Conservation (phyloP, 1,140 invertebrate genomes). For the Lepidurus couesii region DNA sequence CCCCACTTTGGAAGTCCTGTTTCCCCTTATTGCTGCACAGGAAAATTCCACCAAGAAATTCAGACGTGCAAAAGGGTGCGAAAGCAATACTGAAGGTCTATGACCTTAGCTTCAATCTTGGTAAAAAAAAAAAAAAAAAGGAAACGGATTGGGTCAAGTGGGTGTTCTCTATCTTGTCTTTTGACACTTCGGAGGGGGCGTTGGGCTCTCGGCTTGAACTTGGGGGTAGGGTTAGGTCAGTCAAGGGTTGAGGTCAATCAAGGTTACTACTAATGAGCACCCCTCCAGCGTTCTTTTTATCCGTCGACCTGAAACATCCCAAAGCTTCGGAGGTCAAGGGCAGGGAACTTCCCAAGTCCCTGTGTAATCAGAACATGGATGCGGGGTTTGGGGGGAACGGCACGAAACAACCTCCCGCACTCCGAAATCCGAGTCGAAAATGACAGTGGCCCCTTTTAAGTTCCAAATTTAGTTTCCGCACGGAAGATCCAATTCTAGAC, state of each 20-base stretch:
- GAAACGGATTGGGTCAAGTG: not conserved
- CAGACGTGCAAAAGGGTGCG: not conserved
- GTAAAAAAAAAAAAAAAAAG: not conserved
- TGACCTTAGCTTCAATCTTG: not conserved
- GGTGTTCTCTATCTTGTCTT: not conserved
- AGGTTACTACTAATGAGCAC: conserved; percentile 3
- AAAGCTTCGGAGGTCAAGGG: not conserved
- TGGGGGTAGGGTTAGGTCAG: not conserved
- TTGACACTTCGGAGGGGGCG: not conserved
- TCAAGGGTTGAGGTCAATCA: conserved; percentile 5
- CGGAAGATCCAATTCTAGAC: too few relatives aligned
- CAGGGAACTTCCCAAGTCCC: not conserved
- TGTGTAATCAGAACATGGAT: not conserved
- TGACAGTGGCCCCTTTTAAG: not conserved
- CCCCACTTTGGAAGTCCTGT: not conserved
- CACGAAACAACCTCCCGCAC: not conserved
- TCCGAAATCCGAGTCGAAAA: conserved; percentile 6
- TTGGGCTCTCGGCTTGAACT: not conserved
- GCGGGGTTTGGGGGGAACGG: not conserved
- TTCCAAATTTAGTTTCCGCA: not conserved
- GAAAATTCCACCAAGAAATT: not conserved
- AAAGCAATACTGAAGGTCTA: not conserved
- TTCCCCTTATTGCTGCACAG: not conserved
- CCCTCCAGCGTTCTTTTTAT: not conserved
- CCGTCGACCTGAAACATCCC: not conserved